Conservation (phyloP, 2,797 vertebrate species). For the Paedocypris micromegethes region DNA sequence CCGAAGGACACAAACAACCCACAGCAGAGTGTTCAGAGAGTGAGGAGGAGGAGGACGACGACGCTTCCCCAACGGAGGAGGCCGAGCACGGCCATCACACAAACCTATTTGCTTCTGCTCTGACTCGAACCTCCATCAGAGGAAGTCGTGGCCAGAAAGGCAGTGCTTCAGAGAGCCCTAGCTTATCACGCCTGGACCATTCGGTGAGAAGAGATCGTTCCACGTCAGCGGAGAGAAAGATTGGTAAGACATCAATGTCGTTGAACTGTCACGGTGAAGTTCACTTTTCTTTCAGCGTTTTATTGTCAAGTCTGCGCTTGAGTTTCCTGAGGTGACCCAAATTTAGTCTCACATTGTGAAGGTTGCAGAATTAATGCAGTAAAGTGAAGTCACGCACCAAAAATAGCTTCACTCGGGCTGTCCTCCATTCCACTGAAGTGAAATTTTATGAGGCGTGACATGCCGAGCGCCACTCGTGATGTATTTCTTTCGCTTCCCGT, state of each 20-base stretch:
- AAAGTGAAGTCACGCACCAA: constrained; percentile 49
- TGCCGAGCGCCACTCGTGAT: constrained; percentile 39
- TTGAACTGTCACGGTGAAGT: background rate
- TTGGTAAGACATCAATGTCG: constrained; percentile 65
- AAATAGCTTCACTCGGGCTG: constrained; percentile 49
- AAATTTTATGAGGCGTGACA: constrained; percentile 45
- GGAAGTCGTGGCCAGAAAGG: constrained; percentile 74
- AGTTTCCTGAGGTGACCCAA: constrained; percentile 40
- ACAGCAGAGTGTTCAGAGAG: constrained; percentile 69
- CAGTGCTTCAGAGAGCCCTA: constrained; percentile 57
- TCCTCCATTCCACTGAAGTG: constrained; percentile 38
- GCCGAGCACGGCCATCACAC: constrained; percentile 71
- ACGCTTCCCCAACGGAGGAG: constrained; percentile 62
- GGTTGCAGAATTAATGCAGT: constrained; percentile 51
- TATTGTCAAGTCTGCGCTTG: constrained; percentile 22
- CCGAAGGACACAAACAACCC: constrained; percentile 62
- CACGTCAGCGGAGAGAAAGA: constrained; percentile 74
- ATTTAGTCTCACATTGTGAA: constrained; percentile 55
- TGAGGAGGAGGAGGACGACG: constrained; percentile 63
- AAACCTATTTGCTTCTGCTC: constrained; percentile 94
- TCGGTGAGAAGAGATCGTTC: constrained; percentile 78
- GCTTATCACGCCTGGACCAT: constrained; percentile 77
- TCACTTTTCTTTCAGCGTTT: background rate
- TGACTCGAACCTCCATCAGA: constrained; percentile 70
- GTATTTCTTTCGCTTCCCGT: constrained; percentile 43